These are phyloP conservation scores for Scytalopus superciliaris DNA, from an alignment of 2,113 vertebrate genomes.

Conservation along the genomic window DNA sequence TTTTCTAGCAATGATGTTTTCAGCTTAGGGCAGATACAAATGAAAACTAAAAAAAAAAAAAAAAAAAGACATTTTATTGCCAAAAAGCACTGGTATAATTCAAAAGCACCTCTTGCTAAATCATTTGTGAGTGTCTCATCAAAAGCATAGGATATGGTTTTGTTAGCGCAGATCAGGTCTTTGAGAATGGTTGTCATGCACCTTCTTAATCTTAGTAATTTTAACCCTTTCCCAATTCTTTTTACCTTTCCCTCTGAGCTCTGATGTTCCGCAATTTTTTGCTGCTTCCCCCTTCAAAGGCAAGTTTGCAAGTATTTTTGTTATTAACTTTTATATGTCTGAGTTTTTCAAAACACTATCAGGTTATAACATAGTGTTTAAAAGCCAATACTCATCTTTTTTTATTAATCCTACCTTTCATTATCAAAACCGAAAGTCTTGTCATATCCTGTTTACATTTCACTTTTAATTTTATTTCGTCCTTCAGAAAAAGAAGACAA, in stretches of 20 bases:
- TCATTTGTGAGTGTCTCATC: constrained; percentile 70
- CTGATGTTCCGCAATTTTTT: constrained; percentile 36
- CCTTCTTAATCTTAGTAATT: constrained; percentile 52
- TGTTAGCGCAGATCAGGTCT: constrained; percentile 41
- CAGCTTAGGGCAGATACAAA: constrained; percentile 53
- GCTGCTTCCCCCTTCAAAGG: constrained; percentile 44
- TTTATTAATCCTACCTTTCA: not conserved
- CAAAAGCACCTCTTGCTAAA: constrained; percentile 65
- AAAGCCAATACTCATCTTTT: constrained; percentile 5
- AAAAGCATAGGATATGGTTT: constrained; percentile 58
- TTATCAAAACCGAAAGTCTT: constrained; percentile 15
- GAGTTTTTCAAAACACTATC: not conserved
- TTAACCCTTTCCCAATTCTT: constrained; percentile 42
- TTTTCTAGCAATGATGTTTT: constrained; percentile 59
- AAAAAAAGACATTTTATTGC: constrained; percentile 60
- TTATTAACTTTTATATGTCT: constrained; percentile 39
- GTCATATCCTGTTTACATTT: constrained; percentile 4
- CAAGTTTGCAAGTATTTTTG: constrained; percentile 31
- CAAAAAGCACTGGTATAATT: constrained; percentile 69
- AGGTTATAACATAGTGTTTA: not conserved
- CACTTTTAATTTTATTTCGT: not conserved
- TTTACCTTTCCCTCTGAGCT: not conserved
- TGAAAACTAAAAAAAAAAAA: constrained; percentile 27
- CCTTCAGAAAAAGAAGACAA: not conserved
- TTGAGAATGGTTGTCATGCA: constrained; percentile 51